These are phyloP conservation scores for Bruchidius siliquastri DNA, from an alignment of 2,888 invertebrate species.

Conservation along the genomic window DNA sequence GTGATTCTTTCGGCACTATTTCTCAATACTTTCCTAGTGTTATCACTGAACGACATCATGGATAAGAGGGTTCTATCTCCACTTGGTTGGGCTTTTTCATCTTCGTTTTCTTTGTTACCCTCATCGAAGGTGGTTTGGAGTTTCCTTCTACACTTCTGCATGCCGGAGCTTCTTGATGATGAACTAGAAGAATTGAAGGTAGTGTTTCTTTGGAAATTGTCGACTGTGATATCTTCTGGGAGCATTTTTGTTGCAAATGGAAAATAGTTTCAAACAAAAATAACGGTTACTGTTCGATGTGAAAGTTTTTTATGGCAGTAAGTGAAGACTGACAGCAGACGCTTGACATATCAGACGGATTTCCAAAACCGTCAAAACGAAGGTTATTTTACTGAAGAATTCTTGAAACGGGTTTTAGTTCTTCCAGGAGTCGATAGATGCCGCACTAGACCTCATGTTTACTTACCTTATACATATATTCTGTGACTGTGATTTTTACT, in stretches of 20 bases:
- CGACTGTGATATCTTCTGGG: slow-evolving; percentile 31
- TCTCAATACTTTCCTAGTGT: slow-evolving; percentile 58
- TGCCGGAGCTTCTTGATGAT: slow-evolving; percentile 25
- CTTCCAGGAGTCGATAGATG: too few relatives aligned
- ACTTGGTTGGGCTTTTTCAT: slow-evolving; percentile 7
- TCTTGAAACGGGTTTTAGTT: too few relatives aligned
- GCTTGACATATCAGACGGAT: too few relatives aligned
- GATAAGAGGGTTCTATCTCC: slow-evolving; percentile 39
- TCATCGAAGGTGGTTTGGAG: slow-evolving; percentile 39
- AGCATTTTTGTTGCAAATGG: slow-evolving; percentile 39
- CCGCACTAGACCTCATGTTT: too few relatives aligned
- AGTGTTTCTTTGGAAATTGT: slow-evolving; percentile 35
- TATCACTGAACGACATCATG: slow-evolving; percentile 53
- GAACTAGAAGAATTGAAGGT: slow-evolving; percentile 28
- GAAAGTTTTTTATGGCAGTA: neutral
- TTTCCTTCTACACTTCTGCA: slow-evolving; percentile 38
- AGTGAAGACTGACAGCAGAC: neutral
- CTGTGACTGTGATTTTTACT: too few relatives aligned
- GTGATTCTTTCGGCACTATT: slow-evolving; percentile 65
- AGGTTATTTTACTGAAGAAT: too few relatives aligned
- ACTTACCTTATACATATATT: too few relatives aligned
- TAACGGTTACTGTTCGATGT: neutral
- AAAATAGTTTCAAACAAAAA: slow-evolving; percentile 28
- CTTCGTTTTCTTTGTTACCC: slow-evolving; percentile 19
- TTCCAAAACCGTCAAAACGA: too few relatives aligned